Evolutionary conservation across 1,140 invertebrate species (phyloP), one percentile per base, ranked within the genome.

Genomic region (Procambarus clarkii): DNA sequence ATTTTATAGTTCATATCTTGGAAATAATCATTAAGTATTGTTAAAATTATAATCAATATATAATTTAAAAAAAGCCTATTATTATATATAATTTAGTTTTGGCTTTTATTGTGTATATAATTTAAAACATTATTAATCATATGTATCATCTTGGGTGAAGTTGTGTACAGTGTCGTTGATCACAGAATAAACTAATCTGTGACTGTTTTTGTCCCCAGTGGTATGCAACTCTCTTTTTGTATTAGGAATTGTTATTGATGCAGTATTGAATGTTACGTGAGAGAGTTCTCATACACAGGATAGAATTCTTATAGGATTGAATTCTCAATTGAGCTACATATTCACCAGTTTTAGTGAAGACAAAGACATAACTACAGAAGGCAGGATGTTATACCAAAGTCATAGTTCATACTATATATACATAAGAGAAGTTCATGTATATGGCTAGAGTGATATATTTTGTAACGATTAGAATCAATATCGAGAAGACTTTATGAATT

Each of bases 361-460:
- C 64, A 69, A 69, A 69, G 64, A 13, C 21, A 18, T 69, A 69
- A 69, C 64, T 80, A 80, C n/a, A 80, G 50, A 50, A 48, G 78
- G 78, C 78, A 80, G 78, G 78, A 80, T 80, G n/a, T 54, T 81
- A 81, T 81, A 81, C 79, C 79, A 81, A 81, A 81, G 79, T 54
- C 15, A 81, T 81, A 81, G 54, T n/a, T 81, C n/a, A 81, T 81
- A 81, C 54, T 50, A 9, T 81, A 50, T 74, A 74, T 7, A 54
- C 58, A 81, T 81, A 81, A 81, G 79, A 81, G 13, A 58, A 81
- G 58, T 81, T 81, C 54, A 13, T 81, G 79, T 81, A 81, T 81
- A 81, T 81, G 79, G 58, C 48, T 81, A 81, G 48, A 81, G 79
- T 81, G 48, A 81, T 81, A 81, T 81, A 81, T 81, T 81, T 81